Conservation (phyloP, 2,797 vertebrate genomes). For the Babyrousa celebensis region DNA sequence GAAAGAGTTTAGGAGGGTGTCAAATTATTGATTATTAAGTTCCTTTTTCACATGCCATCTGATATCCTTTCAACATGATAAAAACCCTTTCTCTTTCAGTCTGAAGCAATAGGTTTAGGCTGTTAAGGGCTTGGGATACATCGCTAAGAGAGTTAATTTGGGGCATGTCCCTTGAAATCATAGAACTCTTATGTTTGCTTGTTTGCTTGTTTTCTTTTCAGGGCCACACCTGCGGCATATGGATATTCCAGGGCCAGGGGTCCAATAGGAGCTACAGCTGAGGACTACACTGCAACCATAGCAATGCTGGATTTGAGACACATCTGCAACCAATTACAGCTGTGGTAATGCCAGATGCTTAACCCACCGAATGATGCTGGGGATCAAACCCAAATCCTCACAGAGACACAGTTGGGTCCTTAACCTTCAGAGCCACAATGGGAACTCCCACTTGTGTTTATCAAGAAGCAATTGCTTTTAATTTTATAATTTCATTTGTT, state of each 20-base stretch:
- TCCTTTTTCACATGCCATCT: constrained; percentile 12
- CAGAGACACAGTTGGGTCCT: too few relatives aligned
- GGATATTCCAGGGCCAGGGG: too few relatives aligned
- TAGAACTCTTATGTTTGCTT: background rate
- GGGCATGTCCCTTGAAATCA: background rate
- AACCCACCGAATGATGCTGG: too few relatives aligned
- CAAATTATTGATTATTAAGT: background rate
- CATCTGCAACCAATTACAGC: too few relatives aligned
- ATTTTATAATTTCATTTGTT: background rate
- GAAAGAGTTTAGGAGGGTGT: background rate
- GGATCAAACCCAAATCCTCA: too few relatives aligned
- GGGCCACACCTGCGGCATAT: too few relatives aligned
- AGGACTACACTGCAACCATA: too few relatives aligned
- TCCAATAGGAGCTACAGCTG: too few relatives aligned
- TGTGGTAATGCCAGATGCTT: too few relatives aligned
- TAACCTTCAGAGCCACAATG: too few relatives aligned
- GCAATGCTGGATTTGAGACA: too few relatives aligned
- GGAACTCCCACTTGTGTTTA: too few relatives aligned
- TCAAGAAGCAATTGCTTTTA: background rate
- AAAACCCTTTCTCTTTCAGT: background rate
- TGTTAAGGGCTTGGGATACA: background rate
- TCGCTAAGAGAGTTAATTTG: background rate
- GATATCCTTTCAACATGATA: background rate
- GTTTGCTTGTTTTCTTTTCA: background rate
- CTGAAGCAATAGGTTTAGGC: background rate